Evolutionary conservation across 2,113 vertebrate species (phyloP).

Genomic region (Miniopterus natalensis): DNA sequence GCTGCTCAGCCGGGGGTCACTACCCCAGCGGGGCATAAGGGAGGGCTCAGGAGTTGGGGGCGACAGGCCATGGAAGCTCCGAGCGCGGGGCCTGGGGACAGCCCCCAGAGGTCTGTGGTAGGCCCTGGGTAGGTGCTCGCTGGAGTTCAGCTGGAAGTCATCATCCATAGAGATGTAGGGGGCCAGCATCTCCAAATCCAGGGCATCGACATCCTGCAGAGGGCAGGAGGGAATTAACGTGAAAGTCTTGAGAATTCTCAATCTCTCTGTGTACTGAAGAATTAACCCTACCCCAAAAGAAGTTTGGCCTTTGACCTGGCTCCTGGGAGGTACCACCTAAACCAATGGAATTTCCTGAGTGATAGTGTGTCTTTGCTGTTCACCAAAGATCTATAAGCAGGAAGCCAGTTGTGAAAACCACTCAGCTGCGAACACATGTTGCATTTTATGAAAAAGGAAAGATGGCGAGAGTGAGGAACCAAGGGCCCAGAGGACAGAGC

Average conservation of each 20-base stretch:
- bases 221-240: background rate
- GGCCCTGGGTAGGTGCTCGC: conserved; percentile 70
- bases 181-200: conserved; percentile 94
- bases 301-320: background rate
- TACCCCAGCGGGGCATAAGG: conserved; percentile 83
- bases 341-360: background rate
- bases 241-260: background rate
- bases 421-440: background rate
- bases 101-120: background rate
- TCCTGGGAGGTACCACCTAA: background rate
- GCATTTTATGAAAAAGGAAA: background rate
- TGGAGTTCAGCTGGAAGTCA: conserved; percentile 93
- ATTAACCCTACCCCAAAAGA: background rate
- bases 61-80: conserved; percentile 81
- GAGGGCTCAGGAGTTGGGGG: conserved; percentile 57
- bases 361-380: background rate
- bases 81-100: conserved; percentile 65
- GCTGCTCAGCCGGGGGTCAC: conserved; percentile 81
- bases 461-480: background rate
- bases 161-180: conserved; percentile 97
- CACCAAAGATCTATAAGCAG: background rate
- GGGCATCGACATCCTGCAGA: conserved; percentile 80
- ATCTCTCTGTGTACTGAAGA: background rate
- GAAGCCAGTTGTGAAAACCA: background rate
- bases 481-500: background rate